Base-by-base conservation (phyloP, 2,113 vertebrate genomes). In the Epinephelus fuscoguttatus region DNA sequence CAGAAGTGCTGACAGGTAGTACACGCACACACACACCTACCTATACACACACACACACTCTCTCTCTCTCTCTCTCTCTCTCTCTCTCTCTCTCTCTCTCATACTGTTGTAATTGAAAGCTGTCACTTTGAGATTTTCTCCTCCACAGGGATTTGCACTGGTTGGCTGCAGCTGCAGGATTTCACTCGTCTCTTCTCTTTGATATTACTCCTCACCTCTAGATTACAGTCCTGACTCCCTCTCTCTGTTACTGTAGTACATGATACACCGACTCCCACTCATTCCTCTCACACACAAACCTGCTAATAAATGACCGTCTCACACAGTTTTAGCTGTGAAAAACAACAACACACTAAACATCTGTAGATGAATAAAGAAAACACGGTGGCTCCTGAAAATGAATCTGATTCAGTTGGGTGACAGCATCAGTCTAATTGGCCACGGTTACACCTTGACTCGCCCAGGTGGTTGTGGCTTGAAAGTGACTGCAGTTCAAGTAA, bases 61-160 rank as follows among this genome's bases (percentile, higher is more conserved):
- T n/a, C n/a, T n/a, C n/a, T n/a, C n/a, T n/a, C n/a, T 6, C 33
- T 37, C 33, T 7, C 33, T 37, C 33, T 37, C 33, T 37, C 33
- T 37, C 83, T 81, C 76, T 37, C 33, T 37, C 33, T 7, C 33
- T 37, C 33, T 37, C 33, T 37, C 33, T 37, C 83, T 80, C 76
- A 81, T 61, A 77, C 72, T 50, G 47, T 81, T 89, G 85, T 90
- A 89, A 90, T 90, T 92, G 91, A 91, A 92, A 90, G 87, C 85
- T 81, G 87, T 88, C 91, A 87, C 78, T 90, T 84, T 71, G 81
- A 87, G 80, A 90, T 81, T 85, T 89, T 69, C 70, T 73, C 82
- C 69, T 87, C 84, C 69, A 47, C 79, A 60, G 78, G 91, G 89
- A 94, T 92, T 90, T 92, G 80, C 72, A 73, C 77, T 75, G 69